Conservation (phyloP, 2,797 vertebrate species). For the Danio jaintianensis region DNA sequence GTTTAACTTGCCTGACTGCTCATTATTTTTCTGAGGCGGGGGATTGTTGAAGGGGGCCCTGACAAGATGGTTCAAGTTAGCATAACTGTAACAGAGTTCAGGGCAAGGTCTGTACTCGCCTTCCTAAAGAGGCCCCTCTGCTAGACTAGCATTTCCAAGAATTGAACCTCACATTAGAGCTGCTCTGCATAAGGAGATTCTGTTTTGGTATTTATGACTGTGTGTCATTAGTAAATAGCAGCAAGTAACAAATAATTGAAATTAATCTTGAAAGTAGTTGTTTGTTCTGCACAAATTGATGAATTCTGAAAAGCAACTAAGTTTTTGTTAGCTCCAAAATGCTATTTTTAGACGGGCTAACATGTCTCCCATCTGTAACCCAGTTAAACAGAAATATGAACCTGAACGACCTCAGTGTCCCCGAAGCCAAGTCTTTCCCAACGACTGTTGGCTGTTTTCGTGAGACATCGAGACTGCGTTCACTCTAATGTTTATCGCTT, state of each 20-base stretch:
- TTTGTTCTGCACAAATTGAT: not conserved
- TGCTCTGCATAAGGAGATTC: slow-evolving; percentile 14
- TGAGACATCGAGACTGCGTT: not conserved
- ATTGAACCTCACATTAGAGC: slow-evolving; percentile 33
- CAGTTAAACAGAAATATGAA: slow-evolving; percentile 37
- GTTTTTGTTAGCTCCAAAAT: not conserved
- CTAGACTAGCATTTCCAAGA: slow-evolving; percentile 45
- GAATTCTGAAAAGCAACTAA: not conserved
- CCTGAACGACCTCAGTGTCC: not conserved
- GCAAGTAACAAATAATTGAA: not conserved
- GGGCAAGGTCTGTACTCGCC: slow-evolving; percentile 59
- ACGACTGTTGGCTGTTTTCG: not conserved
- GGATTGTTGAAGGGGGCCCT: slow-evolving; percentile 59
- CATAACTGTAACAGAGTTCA: slow-evolving; percentile 61
- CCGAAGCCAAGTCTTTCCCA: not conserved
- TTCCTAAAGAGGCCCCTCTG: slow-evolving; percentile 51
- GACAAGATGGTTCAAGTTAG: slow-evolving; percentile 61
- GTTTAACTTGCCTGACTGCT: slow-evolving; percentile 64
- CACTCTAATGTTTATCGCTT: slow-evolving; percentile 1
- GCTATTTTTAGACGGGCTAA: slow-evolving; percentile 28
- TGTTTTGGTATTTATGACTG: slow-evolving; percentile 2
- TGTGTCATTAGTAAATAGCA: not conserved
- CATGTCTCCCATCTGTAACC: slow-evolving; percentile 21
- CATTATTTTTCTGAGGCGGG: slow-evolving; percentile 44
- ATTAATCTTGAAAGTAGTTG: not conserved